phyloP scores from a whole-genome alignment of 2,888 invertebrate species.

The Drosophila prostipennis region DNA sequence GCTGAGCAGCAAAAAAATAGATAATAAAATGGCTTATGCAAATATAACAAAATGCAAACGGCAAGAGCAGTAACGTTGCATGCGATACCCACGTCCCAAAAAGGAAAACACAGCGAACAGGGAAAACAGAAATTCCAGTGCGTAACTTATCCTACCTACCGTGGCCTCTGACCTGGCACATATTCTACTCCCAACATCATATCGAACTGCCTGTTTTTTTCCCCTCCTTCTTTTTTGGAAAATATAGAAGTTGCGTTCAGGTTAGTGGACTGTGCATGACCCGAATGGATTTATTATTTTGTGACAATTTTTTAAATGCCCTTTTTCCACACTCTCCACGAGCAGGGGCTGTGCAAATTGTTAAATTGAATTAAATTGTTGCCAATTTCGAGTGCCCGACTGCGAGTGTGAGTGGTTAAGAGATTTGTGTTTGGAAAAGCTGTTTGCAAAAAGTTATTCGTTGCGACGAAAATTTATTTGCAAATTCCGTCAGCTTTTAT shows the following conservation, averaged over 20 bases:
- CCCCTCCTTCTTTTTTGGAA: background rate
- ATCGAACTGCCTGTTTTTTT: conserved; percentile 3
- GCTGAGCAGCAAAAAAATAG: conserved; percentile 38
- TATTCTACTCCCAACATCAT: conserved; percentile 18
- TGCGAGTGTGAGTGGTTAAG: conserved; percentile 8
- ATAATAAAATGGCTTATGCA: conserved; percentile 74
- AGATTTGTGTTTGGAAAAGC: conserved; percentile 24
- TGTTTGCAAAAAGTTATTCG: conserved; percentile 17
- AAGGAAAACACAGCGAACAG: conserved; percentile 2
- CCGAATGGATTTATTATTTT: conserved; percentile 70
- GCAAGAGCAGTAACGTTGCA: conserved; percentile 21
- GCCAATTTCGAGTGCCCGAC: conserved; percentile 49
- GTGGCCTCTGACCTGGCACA: conserved; percentile 24
- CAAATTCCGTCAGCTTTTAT: conserved; percentile 58
- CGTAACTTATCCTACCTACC: conserved; percentile 39
- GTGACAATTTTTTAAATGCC: conserved; percentile 61
- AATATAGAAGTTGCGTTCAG: conserved; percentile 14
- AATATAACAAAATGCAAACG: conserved; percentile 57
- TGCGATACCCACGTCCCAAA: conserved; percentile 1
- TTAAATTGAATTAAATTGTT: conserved; percentile 69
- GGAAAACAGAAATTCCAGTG: conserved; percentile 30
- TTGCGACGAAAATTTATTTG: conserved; percentile 1
- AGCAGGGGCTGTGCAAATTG: conserved; percentile 46
- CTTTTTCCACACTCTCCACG: conserved; percentile 23
- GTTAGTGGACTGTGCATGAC: conserved; percentile 39